A percentile compares a stretch with the other conserved stretches of the same genome.
phyloP scores from a whole-genome alignment of 1,140 invertebrate species.

The Tenebrio molitor region DNA sequence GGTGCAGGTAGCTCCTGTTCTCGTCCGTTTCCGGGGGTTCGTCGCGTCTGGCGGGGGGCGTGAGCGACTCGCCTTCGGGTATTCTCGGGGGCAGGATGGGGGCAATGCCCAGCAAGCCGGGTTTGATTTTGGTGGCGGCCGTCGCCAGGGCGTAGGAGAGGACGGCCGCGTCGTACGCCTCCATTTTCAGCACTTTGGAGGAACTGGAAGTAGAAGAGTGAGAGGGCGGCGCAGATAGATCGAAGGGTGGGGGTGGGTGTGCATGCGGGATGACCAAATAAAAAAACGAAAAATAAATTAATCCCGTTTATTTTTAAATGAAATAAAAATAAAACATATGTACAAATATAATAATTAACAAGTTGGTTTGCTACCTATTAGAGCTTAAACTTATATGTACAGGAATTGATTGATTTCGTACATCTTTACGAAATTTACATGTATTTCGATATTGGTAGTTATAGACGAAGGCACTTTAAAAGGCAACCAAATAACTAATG shows the following conservation, averaged over 20 bases:
- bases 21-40: conserved; percentile 44
- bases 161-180: conserved; percentile 68
- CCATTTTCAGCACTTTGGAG: conserved; percentile 75
- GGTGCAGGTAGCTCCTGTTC: conserved; percentile 54
- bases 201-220: conserved; percentile 67
- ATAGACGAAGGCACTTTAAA: conserved; percentile 49
- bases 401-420: conserved; percentile 48
- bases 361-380: conserved; percentile 45
- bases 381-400: conserved; percentile 50
- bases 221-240: neutral
- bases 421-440: conserved; percentile 50
- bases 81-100: conserved; percentile 63
- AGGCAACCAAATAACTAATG: conserved; percentile 35
- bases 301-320: conserved; percentile 65
- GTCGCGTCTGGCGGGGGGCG: conserved; percentile 58
- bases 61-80: conserved; percentile 63
- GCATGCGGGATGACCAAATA: conserved; percentile 44
- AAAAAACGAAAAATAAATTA: conserved; percentile 63
- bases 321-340: conserved; percentile 63
- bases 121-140: conserved; percentile 67
- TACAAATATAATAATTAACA: conserved; percentile 55
- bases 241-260: neutral
- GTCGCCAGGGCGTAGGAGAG: conserved; percentile 66
- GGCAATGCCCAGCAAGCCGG: conserved; percentile 53
- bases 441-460: conserved; percentile 11